Evolutionary conservation across 2,797 vertebrate genomes (phyloP).

Genomic region (Enteromius paludinosus): DNA sequence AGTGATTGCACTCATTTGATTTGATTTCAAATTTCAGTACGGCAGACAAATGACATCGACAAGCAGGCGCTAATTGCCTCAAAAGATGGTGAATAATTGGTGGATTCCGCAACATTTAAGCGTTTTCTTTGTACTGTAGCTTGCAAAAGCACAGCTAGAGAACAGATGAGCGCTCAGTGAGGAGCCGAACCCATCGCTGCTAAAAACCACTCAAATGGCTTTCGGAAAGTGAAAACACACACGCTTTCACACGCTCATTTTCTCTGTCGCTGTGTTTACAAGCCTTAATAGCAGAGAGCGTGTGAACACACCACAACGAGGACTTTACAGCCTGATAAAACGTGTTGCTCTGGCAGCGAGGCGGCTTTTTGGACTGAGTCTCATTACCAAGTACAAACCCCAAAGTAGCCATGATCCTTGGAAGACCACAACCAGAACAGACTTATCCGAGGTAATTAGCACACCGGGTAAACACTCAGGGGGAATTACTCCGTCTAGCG

Average conservation of each 20-base stretch:
- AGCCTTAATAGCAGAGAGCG: slow-evolving; percentile 46
- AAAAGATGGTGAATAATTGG: slow-evolving; percentile 49
- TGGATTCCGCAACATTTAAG: slow-evolving; percentile 30
- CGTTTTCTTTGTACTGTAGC: slow-evolving; percentile 38
- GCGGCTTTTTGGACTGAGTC: slow-evolving; percentile 45
- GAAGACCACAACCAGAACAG: slow-evolving; percentile 33
- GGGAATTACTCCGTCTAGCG: slow-evolving; percentile 17
- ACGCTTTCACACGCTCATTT: slow-evolving; percentile 25
- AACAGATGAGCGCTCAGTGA: slow-evolving; percentile 52
- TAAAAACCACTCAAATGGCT: slow-evolving; percentile 47
- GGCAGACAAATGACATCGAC: not conserved
- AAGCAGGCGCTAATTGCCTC: slow-evolving; percentile 48
- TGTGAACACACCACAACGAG: slow-evolving; percentile 51
- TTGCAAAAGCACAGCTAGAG: slow-evolving; percentile 44
- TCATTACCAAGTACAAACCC: slow-evolving; percentile 55
- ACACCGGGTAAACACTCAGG: slow-evolving; percentile 15
- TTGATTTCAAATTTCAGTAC: not conserved
- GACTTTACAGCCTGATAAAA: slow-evolving; percentile 57
- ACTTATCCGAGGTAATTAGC: slow-evolving; percentile 52
- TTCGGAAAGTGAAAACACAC: slow-evolving; percentile 48
- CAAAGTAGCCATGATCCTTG: slow-evolving; percentile 40
- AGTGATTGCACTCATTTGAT: not conserved
- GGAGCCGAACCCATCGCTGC: slow-evolving; percentile 39
- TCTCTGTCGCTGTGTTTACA: slow-evolving; percentile 58
- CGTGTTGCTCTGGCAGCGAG: slow-evolving; percentile 33